Percentiles rank a stretch among this genome's conserved stretches.
phyloP scores from a whole-genome alignment of 2,113 vertebrate genomes.

The Paedocypris sp. region DNA sequence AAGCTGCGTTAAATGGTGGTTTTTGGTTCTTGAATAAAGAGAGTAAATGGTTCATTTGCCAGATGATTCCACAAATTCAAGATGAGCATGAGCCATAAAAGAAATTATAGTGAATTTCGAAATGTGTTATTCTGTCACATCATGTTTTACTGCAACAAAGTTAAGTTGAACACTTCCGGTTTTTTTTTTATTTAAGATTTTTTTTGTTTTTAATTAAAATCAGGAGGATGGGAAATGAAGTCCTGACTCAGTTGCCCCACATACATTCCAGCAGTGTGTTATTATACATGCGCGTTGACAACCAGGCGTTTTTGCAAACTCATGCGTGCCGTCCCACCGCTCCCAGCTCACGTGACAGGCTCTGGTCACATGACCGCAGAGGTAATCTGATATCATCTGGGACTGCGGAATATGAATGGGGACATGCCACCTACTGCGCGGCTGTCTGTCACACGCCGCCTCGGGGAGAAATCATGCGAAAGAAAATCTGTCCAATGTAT shows the following conservation, averaged over 20 bases:
- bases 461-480: background rate
- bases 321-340: too few relatives aligned
- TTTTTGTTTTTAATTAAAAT: too few relatives aligned
- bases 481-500: background rate
- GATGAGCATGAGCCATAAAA: conserved; percentile 14
- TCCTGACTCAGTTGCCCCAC: too few relatives aligned
- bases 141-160: too few relatives aligned
- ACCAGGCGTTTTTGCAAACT: too few relatives aligned
- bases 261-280: too few relatives aligned
- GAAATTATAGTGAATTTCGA: too few relatives aligned
- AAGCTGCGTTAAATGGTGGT: conserved; percentile 23
- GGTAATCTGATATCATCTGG: conserved; percentile 11
- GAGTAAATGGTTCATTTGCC: conserved; percentile 20
- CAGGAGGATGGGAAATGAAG: too few relatives aligned
- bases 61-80: conserved; percentile 19
- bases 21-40: conserved; percentile 27
- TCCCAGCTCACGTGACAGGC: background rate
- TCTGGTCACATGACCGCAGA: conserved; percentile 12
- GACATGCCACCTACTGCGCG: conserved; percentile 1
- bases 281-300: too few relatives aligned
- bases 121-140: too few relatives aligned
- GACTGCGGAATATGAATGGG: conserved; percentile 10
- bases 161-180: too few relatives aligned
- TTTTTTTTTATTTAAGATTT: too few relatives aligned
- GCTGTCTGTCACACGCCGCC: conserved; percentile 2